A percentile compares a stretch with the other conserved stretches of the same genome.
These are phyloP conservation scores for Musca vetustissima DNA, from an alignment of 1,140 invertebrate species.

Conservation along the genomic window DNA sequence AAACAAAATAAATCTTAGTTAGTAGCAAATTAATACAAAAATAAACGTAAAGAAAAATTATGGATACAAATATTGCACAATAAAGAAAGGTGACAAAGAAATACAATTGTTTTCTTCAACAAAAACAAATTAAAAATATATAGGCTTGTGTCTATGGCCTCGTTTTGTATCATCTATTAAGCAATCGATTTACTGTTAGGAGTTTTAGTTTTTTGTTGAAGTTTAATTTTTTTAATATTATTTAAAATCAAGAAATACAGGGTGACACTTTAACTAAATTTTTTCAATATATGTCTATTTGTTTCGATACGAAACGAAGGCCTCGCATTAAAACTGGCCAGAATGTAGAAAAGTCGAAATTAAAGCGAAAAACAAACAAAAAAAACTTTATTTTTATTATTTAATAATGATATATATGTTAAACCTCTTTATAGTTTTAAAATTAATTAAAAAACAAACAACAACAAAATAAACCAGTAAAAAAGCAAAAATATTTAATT, in stretches of 20 bases:
- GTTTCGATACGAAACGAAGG: too few species aligned
- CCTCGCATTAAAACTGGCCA: too few species aligned
- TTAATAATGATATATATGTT: constrained; percentile 11
- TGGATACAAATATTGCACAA: too few species aligned
- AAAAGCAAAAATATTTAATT: constrained; percentile 1
- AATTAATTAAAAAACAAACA: not conserved
- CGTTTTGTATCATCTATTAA: not conserved
- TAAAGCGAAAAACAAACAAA: not conserved
- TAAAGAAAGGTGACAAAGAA: not conserved
- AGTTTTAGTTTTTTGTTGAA: not conserved
- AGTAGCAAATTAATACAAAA: constrained; percentile 17
- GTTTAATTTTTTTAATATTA: too few species aligned
- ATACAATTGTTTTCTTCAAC: not conserved
- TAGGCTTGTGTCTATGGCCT: not conserved
- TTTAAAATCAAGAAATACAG: too few species aligned
- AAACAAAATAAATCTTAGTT: constrained; percentile 14
- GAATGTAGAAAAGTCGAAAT: not conserved
- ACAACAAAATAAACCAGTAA: not conserved
- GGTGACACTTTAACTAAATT: too few species aligned
- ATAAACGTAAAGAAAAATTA: not conserved
- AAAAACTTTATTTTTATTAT: constrained; percentile 8
- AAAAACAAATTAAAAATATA: not conserved
- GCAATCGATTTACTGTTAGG: not conserved
- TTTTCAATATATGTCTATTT: too few species aligned
- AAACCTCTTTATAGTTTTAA: constrained; percentile 15